These are phyloP conservation scores for Pogonognathellus flavescens DNA, from an alignment of 1,140 invertebrate species.

Conservation along the genomic window DNA sequence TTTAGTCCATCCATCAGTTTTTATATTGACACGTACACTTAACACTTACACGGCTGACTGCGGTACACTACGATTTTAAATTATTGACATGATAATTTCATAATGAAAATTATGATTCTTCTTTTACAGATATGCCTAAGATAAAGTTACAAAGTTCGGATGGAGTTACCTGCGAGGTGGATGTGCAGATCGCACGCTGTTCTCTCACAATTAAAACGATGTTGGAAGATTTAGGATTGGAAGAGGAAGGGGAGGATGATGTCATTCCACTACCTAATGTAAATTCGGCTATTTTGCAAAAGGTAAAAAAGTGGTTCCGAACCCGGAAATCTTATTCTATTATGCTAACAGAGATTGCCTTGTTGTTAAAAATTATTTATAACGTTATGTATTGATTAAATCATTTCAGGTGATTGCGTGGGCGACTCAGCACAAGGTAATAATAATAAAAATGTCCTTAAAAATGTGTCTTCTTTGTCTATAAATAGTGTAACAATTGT, in stretches of 20 bases:
- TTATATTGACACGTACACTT: too few relatives aligned
- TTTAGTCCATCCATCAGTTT: too few relatives aligned
- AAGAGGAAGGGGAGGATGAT: conserved; percentile 72
- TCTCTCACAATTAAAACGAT: conserved; percentile 75
- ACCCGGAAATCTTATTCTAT: too few relatives aligned
- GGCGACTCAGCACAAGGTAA: background rate
- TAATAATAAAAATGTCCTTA: background rate
- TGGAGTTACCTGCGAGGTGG: conserved; percentile 73
- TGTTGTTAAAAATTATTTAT: too few relatives aligned
- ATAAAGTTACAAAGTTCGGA: conserved; percentile 73
- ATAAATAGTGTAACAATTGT: background rate
- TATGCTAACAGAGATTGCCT: too few relatives aligned
- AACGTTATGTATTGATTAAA: too few relatives aligned
- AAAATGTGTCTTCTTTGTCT: background rate
- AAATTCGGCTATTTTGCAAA: conserved; percentile 77
- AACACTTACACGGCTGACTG: too few relatives aligned
- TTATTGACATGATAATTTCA: too few relatives aligned
- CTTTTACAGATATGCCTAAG: conserved; percentile 67
- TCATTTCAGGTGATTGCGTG: background rate
- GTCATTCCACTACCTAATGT: conserved; percentile 79
- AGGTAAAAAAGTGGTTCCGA: conserved; percentile 70
- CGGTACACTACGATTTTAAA: too few relatives aligned
- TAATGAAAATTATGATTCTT: too few relatives aligned
- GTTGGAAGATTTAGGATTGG: conserved; percentile 73
- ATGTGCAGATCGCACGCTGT: conserved; percentile 73